A percentile compares a stretch with the other conserved stretches of the same genome.
phyloP scores from a whole-genome alignment of 2,113 vertebrate species.

The Bos taurus region ARS-UCD2.0 NC_037354.1:15613001-15613500 shows the following conservation, averaged over 20 bases:
- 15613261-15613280: accelerated
- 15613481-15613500: neutral
- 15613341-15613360: neutral
- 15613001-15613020: neutral
- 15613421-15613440: neutral
- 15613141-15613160: constrained; percentile 32
- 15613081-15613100: accelerated
- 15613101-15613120: neutral
- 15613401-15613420: neutral
- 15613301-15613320: neutral
- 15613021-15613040: neutral
- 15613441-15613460: accelerated
- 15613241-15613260: neutral
- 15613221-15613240: neutral
- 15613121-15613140: neutral
- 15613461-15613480: neutral
- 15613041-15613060: neutral
- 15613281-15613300: neutral
- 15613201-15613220: neutral
- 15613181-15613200: neutral
- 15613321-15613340: neutral
- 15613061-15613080: neutral
- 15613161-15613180: neutral
- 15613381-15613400: neutral
- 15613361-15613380: neutral